Evolutionary conservation across 1,140 invertebrate genomes (phyloP).

Genomic region (Caenorhabditis brenneri): DNA sequence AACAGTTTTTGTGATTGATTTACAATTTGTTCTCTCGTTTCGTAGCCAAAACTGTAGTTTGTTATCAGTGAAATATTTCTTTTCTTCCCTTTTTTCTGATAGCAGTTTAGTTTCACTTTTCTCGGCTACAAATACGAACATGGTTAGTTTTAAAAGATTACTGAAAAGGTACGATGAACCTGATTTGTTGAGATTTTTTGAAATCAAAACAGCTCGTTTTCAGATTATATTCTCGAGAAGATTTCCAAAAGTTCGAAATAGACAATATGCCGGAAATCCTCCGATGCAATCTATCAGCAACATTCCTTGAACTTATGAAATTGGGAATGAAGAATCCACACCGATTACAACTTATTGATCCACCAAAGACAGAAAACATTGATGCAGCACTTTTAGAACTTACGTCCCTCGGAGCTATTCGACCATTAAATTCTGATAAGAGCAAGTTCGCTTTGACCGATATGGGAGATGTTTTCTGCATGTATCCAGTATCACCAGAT

Average conservation of each 20-base stretch:
- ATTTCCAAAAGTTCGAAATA: conserved; percentile 58
- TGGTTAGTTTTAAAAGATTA: background rate
- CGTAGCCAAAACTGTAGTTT: background rate
- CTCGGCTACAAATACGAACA: background rate
- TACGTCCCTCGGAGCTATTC: conserved; percentile 17
- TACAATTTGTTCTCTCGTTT: background rate
- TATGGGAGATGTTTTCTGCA: conserved; percentile 83
- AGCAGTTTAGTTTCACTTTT: background rate
- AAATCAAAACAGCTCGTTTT: background rate
- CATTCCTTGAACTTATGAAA: conserved; percentile 73
- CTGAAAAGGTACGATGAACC: background rate
- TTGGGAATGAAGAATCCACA: conserved; percentile 72
- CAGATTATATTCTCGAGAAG: conserved; percentile 70
- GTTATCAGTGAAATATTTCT: background rate
- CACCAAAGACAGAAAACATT: conserved; percentile 66
- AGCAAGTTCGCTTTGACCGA: conserved; percentile 76
- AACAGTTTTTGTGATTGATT: background rate
- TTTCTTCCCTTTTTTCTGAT: background rate
- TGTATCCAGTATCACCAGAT: conserved; percentile 88
- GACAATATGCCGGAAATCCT: conserved; percentile 61
- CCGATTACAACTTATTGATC: conserved; percentile 73
- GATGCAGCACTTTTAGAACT: conserved; percentile 62
- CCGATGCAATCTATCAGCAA: conserved; percentile 62
- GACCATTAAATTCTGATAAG: background rate
- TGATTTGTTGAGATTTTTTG: too few species aligned